phyloP scores from a whole-genome alignment of 1,140 invertebrate genomes.

The Lepeophtheirus salmonis region DNA sequence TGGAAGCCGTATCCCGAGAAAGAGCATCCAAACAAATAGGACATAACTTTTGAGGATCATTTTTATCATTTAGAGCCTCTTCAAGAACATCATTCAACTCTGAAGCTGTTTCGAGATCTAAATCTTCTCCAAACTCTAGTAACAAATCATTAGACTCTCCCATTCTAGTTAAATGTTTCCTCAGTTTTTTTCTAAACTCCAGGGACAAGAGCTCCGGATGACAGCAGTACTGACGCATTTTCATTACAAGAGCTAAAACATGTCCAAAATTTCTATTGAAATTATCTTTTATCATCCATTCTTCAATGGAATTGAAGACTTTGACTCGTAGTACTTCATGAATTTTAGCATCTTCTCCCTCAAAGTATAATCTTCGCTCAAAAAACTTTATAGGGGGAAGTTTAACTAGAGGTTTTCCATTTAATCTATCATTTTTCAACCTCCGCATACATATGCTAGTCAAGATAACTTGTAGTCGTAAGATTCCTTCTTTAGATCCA shows the following conservation, averaged over 20 bases:
- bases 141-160: neutral
- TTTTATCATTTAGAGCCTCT: neutral
- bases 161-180: neutral
- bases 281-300: neutral
- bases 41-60: neutral
- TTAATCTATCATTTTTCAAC: constrained; percentile 8
- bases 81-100: neutral
- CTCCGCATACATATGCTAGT: constrained; percentile 10
- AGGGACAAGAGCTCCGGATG: constrained; percentile 12
- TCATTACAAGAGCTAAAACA: constrained; percentile 16
- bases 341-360: neutral
- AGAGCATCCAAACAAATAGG: constrained; percentile 6
- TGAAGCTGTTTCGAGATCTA: neutral
- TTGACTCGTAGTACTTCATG: neutral
- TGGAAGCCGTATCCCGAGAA: neutral
- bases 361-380: constrained; percentile 1
- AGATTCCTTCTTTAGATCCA: neutral
- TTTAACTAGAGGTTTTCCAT: constrained; percentile 12
- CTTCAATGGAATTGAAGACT: constrained; percentile 2
- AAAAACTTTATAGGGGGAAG: constrained; percentile 3
- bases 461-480: constrained; percentile 1
- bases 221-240: constrained; percentile 13
- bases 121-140: neutral
- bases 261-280: constrained; percentile 10
- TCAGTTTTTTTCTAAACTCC: neutral